Base-by-base conservation (phyloP, 1,140 invertebrate genomes). In the Halesus radiatus region DNA sequence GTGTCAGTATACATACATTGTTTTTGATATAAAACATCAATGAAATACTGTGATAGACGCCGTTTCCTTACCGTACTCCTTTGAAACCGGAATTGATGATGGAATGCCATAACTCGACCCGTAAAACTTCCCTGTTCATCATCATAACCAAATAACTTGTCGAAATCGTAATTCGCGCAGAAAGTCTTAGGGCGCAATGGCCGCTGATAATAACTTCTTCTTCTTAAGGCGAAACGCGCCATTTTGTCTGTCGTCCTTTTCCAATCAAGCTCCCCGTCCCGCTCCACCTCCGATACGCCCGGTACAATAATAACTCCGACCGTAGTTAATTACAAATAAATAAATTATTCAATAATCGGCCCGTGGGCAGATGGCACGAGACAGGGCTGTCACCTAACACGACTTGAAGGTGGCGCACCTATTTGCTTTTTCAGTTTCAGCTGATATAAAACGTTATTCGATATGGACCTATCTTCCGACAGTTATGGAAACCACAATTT, bases 281-380 rank as follows among this genome's bases (percentile, higher is more conserved):
- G 26, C 22, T 76, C 23, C 37, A 58, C 53, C 50, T 26, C 64
- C 74, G 53, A 32, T 54, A 22, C 52, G 58, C 45, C 75, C 8
- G 56, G 78, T 74, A 70, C 82, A 81, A 83, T 83, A 83, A 83
- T 83, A 83, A 83, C 82, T 83, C 82, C 76, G 77, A 64, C 79
- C 66, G 54, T 77, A 81, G 82, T 83, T 83, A 83, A 83, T 83
- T 83, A 83, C 82, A 81, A 83, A 83, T 83, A 83, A 83, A 83
- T 83, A 83, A 83, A 83, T 83, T 83, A 83, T 83, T 83, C 82
- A 83, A 83, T 83, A 83, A 83, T 83, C 82, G 68, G 79, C 82
- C 81, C 62, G 81, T 81, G 82, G 82, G 82, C 82, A 83, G 79
- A 80, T 80, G 72, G 76, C 76, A 68, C 56, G 78, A 23, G 58